Base-by-base conservation (phyloP, 2,888 invertebrate genomes). In the Bedellia somnulentella region DNA sequence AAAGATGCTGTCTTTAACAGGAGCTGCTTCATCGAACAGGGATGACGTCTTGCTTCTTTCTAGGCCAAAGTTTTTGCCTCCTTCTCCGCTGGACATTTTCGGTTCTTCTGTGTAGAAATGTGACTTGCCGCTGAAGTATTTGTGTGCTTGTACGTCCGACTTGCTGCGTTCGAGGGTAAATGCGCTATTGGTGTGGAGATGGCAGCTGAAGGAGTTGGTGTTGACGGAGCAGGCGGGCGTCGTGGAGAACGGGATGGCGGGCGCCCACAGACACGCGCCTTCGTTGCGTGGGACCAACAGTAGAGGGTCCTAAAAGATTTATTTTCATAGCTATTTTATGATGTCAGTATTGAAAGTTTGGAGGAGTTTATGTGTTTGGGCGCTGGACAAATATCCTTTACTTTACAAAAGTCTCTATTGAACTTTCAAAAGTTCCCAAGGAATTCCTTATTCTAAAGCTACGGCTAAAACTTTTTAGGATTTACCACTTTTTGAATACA, bases 201-300 rank as follows among this genome's bases (percentile, higher is more conserved):
- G 75, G 38, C 75, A 73, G 45, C 62, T 68, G 40, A 77, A 76
- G 11, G 71, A 66, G 41, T 50, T 58, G 6, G 61, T 63, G 38
- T 61, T 67, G 3, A 59, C 52, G 9, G 66, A 54, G 37, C 75
- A 75, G 2, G 73, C 73, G 4, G 73, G 61, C 8, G 47, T 47
- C 1, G 73, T 61, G 2, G 75, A 75, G 41, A 68, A 68, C 2
- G 75, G 73, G 31, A 67, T 52, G 2, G 71, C 43, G 0, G 76
- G 76, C 8, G 68, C 78, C 73, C 66, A 78, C 34, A 66, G 43
- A 44, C 67, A 75, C 5, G 77, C 75, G 11, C 82, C 82, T 38
- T 79, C 78, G 52, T 82, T 83, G 38, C 82, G 63, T 6, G 82
- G 82, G 40, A 80, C 80, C 51, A 82, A 56, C 23, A 82, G 50